Evolutionary conservation across 2,113 vertebrate species (phyloP).

Genomic region (Coryphaenoides rupestris): DNA sequence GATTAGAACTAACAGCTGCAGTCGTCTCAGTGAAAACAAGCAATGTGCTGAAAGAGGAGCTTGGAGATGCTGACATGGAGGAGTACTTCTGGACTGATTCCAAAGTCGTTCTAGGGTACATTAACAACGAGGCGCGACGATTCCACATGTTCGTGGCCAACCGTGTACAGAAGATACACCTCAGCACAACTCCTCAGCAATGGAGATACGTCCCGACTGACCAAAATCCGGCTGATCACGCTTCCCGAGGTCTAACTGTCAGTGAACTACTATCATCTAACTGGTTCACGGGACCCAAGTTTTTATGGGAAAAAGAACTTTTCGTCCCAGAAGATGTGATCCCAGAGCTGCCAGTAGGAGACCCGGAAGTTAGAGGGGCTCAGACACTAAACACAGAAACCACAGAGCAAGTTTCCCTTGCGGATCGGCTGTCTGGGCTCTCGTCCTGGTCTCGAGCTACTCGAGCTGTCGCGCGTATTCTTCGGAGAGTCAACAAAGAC

Average conservation of each 20-base stretch:
- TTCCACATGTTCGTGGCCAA: not conserved
- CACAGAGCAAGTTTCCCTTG: not conserved
- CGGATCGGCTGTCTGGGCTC: slow-evolving; percentile 8
- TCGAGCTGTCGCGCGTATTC: slow-evolving; percentile 11
- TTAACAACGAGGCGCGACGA: not conserved
- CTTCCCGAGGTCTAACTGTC: too few relatives aligned
- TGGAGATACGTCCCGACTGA: not conserved
- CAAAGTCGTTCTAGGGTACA: not conserved
- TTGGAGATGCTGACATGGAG: not conserved
- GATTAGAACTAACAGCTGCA: slow-evolving; percentile 11
- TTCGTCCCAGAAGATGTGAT: too few relatives aligned
- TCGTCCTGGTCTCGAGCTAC: slow-evolving; percentile 18
- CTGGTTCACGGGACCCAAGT: too few relatives aligned
- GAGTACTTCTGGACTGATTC: not conserved
- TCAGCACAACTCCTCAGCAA: not conserved
- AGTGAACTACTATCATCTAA: not conserved
- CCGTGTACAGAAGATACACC: slow-evolving; percentile 1
- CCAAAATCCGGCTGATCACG: not conserved
- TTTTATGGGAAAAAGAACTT: too few relatives aligned
- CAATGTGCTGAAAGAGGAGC: slow-evolving; percentile 15
- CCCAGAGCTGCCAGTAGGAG: too few relatives aligned
- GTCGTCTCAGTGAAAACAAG: slow-evolving; percentile 21
- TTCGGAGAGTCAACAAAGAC: too few relatives aligned
- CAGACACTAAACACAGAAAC: not conserved
- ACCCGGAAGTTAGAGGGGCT: not conserved